Conservation (phyloP, 2,888 invertebrate genomes). For the Agapostemon virescens region DNA sequence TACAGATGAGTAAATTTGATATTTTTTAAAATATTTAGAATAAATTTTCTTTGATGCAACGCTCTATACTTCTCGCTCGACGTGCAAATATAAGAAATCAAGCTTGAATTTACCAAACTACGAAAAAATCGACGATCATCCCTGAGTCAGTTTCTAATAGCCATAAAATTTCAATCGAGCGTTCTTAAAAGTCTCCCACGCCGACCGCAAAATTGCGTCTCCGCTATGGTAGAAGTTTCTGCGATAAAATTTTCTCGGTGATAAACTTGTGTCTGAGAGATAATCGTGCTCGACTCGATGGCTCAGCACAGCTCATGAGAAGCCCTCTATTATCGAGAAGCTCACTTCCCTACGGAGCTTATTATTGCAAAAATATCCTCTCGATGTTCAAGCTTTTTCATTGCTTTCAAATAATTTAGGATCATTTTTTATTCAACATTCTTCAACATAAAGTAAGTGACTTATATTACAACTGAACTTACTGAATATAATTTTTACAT, state of each 20-base stretch:
- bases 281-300: constrained; percentile 8
- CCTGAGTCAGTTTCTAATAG: neutral
- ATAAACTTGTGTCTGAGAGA: neutral
- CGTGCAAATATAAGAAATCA: neutral
- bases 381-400: neutral
- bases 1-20: neutral
- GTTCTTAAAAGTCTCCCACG: neutral
- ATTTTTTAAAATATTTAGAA: neutral
- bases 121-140: neutral
- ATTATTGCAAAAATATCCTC: neutral
- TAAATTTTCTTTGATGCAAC: neutral
- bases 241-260: constrained; percentile 18
- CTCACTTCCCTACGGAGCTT: neutral
- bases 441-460: no score
- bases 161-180: constrained; percentile 25
- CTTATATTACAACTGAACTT: neutral
- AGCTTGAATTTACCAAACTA: neutral
- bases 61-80: neutral
- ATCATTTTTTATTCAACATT: neutral
- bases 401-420: neutral
- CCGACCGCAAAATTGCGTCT: constrained; percentile 12
- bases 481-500: neutral
- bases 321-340: neutral
- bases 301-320: neutral
- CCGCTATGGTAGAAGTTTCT: constrained; percentile 11